phyloP scores from a whole-genome alignment of 2,888 invertebrate species.

The Nomada flava region DNA sequence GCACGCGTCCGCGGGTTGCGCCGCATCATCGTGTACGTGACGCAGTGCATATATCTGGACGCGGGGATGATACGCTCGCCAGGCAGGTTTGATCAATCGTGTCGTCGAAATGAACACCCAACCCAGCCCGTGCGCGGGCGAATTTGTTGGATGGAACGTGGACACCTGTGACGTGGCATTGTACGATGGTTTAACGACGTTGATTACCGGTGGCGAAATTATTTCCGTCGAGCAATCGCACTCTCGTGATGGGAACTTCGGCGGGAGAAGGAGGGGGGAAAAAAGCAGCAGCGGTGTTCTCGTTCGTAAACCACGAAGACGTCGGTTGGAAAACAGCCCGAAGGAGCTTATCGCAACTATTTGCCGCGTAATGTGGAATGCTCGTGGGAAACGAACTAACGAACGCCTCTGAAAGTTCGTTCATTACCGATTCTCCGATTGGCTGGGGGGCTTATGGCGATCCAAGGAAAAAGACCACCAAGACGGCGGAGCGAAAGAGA shows the following conservation, averaged over 20 bases:
- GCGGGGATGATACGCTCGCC: constrained; percentile 51
- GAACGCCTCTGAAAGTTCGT: constrained; percentile 53
- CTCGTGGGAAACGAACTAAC: constrained; percentile 52
- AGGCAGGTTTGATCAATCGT: constrained; percentile 41
- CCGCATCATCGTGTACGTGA: constrained; percentile 57
- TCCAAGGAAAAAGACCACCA: constrained; percentile 8
- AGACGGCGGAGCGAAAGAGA: not conserved
- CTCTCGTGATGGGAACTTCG: not conserved
- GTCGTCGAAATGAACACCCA: constrained; percentile 22
- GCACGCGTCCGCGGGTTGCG: constrained; percentile 54
- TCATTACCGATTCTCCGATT: constrained; percentile 60
- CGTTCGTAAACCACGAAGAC: constrained; percentile 32
- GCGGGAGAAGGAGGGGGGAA: not conserved
- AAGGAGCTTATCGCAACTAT: constrained; percentile 58
- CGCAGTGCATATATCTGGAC: constrained; percentile 54
- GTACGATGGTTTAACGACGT: too few relatives aligned
- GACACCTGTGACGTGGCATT: not conserved
- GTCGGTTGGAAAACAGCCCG: constrained; percentile 38
- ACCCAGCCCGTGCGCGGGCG: not conserved
- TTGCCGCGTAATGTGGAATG: constrained; percentile 41
- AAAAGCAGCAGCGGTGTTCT: constrained; percentile 16
- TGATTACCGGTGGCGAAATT: too few relatives aligned
- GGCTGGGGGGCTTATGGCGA: constrained; percentile 28
- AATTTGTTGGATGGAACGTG: constrained; percentile 5
- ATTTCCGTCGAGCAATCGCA: too few relatives aligned